A percentile compares a stretch with the other conserved stretches of the same genome.
These are phyloP conservation scores for Sebastes itinus DNA, from an alignment of 2,797 vertebrate genomes.

Conservation along the genomic window DNA sequence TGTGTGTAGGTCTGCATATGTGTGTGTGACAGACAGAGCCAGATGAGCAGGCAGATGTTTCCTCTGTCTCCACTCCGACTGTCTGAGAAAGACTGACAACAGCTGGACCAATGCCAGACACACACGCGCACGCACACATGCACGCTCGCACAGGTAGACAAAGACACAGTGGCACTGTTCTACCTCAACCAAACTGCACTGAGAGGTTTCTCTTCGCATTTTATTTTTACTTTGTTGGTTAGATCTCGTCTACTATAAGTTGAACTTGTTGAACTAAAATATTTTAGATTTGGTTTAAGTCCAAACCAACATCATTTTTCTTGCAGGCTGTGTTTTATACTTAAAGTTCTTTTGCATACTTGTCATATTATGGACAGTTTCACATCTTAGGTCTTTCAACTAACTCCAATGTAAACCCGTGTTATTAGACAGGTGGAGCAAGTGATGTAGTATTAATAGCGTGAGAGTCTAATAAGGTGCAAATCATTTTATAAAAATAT, in stretches of 20 bases:
- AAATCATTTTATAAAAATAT: too few species aligned
- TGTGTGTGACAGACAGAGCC: slow-evolving; percentile 67
- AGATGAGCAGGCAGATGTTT: slow-evolving; percentile 81
- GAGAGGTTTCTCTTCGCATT: neutral
- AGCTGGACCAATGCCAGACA: slow-evolving; percentile 73
- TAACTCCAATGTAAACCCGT: too few species aligned
- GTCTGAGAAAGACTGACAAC: slow-evolving; percentile 76
- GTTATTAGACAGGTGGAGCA: too few species aligned
- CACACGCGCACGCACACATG: slow-evolving; percentile 26
- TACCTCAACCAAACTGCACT: neutral
- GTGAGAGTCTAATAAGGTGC: too few species aligned
- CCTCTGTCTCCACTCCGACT: slow-evolving; percentile 66
- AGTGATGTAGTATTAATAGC: too few species aligned
- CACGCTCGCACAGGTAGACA: neutral
- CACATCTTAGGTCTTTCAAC: too few species aligned
- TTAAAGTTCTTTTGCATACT: too few species aligned
- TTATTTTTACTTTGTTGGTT: neutral
- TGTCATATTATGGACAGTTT: too few species aligned
- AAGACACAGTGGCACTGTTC: neutral
- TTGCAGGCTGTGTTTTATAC: accelerated
- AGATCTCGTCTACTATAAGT: neutral
- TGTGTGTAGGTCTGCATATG: neutral
- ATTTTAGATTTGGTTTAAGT: neutral
- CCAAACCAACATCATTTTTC: neutral
- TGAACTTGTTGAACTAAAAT: neutral